These are phyloP conservation scores for Gymnarchus niloticus DNA, from an alignment of 2,113 vertebrate genomes.

Conservation along the genomic window DNA sequence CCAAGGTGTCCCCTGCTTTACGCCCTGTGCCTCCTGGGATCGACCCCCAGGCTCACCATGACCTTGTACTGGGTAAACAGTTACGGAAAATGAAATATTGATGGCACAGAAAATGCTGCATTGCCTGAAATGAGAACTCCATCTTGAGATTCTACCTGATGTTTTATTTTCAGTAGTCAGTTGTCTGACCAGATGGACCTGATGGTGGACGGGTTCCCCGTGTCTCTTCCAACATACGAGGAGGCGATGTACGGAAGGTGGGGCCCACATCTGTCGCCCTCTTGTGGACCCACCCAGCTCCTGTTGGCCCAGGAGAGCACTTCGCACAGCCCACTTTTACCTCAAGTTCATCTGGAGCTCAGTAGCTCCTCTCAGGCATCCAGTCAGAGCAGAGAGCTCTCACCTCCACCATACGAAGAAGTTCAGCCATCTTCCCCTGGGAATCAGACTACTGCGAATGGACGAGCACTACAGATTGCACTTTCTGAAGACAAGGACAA, in stretches of 20 bases:
- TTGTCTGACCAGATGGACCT: constrained; percentile 67
- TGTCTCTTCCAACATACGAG: constrained; percentile 63
- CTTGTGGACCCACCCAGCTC: constrained; percentile 50
- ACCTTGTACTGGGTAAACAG: not conserved
- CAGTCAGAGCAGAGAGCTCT: constrained; percentile 33
- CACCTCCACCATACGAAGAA: constrained; percentile 8
- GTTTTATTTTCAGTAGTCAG: constrained; percentile 42
- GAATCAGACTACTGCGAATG: constrained; percentile 22
- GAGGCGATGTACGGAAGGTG: constrained; percentile 64
- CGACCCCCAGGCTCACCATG: not conserved
- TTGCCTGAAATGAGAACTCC: not conserved
- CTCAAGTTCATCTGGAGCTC: constrained; percentile 32
- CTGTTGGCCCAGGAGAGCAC: constrained; percentile 50
- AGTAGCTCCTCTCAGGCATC: constrained; percentile 31
- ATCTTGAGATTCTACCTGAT: not conserved
- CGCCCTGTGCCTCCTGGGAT: not conserved
- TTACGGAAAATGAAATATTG: not conserved
- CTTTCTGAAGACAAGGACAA: constrained; percentile 54
- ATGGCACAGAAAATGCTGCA: not conserved
- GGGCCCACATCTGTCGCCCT: constrained; percentile 53
- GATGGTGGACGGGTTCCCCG: constrained; percentile 53
- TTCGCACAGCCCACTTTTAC: constrained; percentile 25
- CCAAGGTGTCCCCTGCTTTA: not conserved
- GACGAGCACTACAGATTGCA: constrained; percentile 33
- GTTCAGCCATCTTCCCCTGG: not conserved